Conservation (phyloP, 1,140 invertebrate genomes). For the Drosophila arizonae region DNA sequence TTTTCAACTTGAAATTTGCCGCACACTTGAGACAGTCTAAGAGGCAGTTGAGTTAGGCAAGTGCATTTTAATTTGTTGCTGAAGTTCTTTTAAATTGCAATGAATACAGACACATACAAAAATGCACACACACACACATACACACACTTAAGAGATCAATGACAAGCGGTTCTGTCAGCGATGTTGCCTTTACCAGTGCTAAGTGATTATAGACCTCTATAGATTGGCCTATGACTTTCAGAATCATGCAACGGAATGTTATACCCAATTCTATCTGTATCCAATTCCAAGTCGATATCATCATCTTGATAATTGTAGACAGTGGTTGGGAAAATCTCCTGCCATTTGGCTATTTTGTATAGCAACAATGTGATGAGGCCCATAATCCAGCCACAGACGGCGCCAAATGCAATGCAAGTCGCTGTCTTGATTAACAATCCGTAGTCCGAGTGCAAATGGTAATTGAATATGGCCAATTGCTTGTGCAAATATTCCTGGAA, state of each 20-base stretch:
- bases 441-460: slow-evolving; percentile 49
- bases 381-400: slow-evolving; percentile 57
- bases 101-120: background rate
- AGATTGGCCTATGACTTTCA: background rate
- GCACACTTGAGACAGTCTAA: slow-evolving; percentile 60
- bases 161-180: slow-evolving; percentile 4
- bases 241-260: background rate
- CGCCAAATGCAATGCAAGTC: slow-evolving; percentile 61
- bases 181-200: background rate
- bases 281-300: slow-evolving; percentile 52
- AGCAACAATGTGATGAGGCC: slow-evolving; percentile 45
- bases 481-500: slow-evolving; percentile 46
- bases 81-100: slow-evolving; percentile 15
- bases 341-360: slow-evolving; percentile 42
- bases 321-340: slow-evolving; percentile 15
- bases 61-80: slow-evolving; percentile 17
- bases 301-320: slow-evolving; percentile 30
- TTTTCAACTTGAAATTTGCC: slow-evolving; percentile 22
- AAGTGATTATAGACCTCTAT: slow-evolving; percentile 6
- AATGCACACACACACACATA: background rate
- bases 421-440: slow-evolving; percentile 54
- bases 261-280: slow-evolving; percentile 31
- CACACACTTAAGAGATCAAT: slow-evolving; percentile 39
- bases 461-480: slow-evolving; percentile 45
- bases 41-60: slow-evolving; percentile 12